These are phyloP conservation scores for Drosophila nr. perissopoda DNA, from an alignment of 2,888 invertebrate species.

Conservation along the genomic window DNA sequence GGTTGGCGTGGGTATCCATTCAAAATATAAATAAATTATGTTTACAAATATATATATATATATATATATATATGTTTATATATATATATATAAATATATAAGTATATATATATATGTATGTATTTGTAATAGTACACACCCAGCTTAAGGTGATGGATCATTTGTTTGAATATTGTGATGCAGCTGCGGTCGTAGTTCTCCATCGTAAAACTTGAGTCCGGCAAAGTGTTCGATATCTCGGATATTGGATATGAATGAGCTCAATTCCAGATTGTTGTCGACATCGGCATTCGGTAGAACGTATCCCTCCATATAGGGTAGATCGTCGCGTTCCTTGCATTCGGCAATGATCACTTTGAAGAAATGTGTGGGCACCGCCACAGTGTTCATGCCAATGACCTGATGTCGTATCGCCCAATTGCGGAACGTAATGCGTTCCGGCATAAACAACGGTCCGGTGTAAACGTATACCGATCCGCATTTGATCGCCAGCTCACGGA, in stretches of 20 bases:
- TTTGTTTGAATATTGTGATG: constrained; percentile 26
- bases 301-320: constrained; percentile 93
- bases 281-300: constrained; percentile 95
- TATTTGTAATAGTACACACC: neutral
- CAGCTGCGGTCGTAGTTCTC: constrained; percentile 87
- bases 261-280: constrained; percentile 90
- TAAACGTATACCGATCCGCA: constrained; percentile 93
- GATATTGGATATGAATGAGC: constrained; percentile 92
- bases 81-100: neutral
- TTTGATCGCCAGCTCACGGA: constrained; percentile 89
- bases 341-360: constrained; percentile 96
- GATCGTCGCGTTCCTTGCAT: constrained; percentile 86
- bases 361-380: constrained; percentile 98
- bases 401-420: constrained; percentile 95
- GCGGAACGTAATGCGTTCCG: constrained; percentile 92
- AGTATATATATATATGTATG: neutral
- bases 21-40: neutral
- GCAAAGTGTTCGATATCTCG: constrained; percentile 95
- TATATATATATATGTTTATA: no score
- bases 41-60: no score
- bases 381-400: constrained; percentile 95
- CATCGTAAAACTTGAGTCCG: constrained; percentile 95
- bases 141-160: neutral
- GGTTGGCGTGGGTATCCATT: neutral
- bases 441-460: constrained; percentile 94